A percentile compares a stretch with the other conserved stretches of the same genome.
Conservation (phyloP, 2,113 vertebrate species). For the Rhabdomys dilectus region DNA sequence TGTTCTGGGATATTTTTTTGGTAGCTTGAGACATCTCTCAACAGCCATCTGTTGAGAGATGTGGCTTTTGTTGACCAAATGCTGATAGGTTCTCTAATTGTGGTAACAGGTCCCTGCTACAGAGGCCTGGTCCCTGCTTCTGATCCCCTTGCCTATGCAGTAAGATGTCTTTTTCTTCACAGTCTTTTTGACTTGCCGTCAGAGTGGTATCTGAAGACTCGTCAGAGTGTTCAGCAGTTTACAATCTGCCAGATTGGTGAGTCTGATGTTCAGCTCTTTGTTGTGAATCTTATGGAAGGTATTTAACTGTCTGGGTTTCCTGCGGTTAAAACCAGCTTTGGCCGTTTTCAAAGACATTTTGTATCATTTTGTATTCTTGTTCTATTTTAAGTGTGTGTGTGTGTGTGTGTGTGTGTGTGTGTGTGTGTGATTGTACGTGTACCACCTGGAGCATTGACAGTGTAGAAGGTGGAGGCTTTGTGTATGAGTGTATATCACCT, state of each 20-base stretch:
- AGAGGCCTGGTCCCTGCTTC: neutral
- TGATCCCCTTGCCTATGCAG: fast-evolving
- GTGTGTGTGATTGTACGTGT: neutral
- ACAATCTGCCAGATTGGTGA: slow-evolving; percentile 87
- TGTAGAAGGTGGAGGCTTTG: neutral
- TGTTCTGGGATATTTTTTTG: neutral
- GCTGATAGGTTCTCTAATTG: neutral
- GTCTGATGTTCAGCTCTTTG: slow-evolving; percentile 30
- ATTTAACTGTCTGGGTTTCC: neutral
- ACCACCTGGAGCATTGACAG: neutral
- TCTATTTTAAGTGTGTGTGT: neutral
- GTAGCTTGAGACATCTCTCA: neutral
- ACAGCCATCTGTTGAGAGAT: neutral
- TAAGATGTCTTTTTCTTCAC: neutral
- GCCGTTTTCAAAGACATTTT: neutral
- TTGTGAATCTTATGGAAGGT: neutral
- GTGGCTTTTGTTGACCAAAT: neutral
- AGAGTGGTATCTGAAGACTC: slow-evolving; percentile 84
- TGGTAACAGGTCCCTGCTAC: neutral
- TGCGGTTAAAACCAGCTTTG: neutral
- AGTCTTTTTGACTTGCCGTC: slow-evolving; percentile 87
- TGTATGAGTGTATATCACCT: neutral
- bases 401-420: neutral
- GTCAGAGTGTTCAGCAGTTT: slow-evolving; percentile 83
- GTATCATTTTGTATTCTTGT: neutral